Evolutionary conservation across 2,797 vertebrate species (phyloP), one percentile per base, ranked within the genome.

Genomic region (Steatocranus sp.): DNA sequence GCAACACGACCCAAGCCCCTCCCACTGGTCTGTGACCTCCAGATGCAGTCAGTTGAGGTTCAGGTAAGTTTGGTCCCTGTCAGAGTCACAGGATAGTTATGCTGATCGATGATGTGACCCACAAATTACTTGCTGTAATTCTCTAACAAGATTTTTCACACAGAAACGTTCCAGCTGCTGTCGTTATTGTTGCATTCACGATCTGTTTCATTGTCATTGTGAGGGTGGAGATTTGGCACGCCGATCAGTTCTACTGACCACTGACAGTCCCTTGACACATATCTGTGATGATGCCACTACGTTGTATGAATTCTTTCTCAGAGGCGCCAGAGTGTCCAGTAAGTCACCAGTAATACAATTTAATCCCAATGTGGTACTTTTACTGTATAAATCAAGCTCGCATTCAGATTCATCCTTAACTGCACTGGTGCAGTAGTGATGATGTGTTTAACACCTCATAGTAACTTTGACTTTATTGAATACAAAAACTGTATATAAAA

Each of bases 251-350:
- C 61, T 98, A 4, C 86, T 96, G 61, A 92, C 91, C 0, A 95
- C 87, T 0, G 96, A 96, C 0, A 86, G 93, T 18, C 88, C 77
- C 1, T 1, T 99, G 76, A 49, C 63, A 0, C 95, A 93, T 86
- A 92, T 95, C 83, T 98, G 97, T 1, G 96, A 97, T 0, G 98
- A 99, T 1, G 96, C 97, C 86, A 96, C 78, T 86, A 99, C 98
- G 1, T 48, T 87, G 50, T 98, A 98, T 3, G 98, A 99, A n/a
- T 77, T 94, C 76, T 97, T 99, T 88, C 96, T 95, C 70, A 96
- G 98, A 86, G 98, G 98, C 1, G 7, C 93, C n/a, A 91, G 94
- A 50, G 90, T 97, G 80, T 99, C 98, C 88, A 96, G 98, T 99
- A 95, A 96, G 98, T 95, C 27, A 34, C 14, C 8, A 25, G 30